These are phyloP conservation scores for Galeopterus variegatus DNA, from an alignment of 2,113 vertebrate genomes.

Conservation along the genomic window DNA sequence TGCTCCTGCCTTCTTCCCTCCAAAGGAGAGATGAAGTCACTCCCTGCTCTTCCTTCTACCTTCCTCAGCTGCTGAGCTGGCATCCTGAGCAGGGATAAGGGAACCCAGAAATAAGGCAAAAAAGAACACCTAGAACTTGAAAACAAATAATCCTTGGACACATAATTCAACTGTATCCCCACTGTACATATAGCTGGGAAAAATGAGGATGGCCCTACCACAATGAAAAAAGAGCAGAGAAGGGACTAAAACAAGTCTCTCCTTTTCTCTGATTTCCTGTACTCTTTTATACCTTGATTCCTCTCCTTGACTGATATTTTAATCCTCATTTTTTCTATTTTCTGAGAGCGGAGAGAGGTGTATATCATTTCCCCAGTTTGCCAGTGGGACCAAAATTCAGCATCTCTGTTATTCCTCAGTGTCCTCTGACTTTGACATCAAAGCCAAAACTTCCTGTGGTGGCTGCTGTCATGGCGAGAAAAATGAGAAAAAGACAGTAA, in stretches of 20 bases:
- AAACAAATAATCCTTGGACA: background rate
- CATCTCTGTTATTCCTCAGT: background rate
- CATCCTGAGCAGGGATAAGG: background rate
- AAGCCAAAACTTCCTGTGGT: conserved; percentile 44
- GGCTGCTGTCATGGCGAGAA: conserved; percentile 50
- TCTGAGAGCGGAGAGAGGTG: background rate
- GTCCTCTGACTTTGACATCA: conserved; percentile 47
- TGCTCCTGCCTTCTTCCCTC: background rate
- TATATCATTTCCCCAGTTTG: background rate
- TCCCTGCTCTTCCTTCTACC: background rate
- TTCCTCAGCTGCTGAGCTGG: background rate
- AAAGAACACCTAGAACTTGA: background rate
- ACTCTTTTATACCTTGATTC: background rate
- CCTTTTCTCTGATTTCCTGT: background rate
- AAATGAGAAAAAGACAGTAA: conserved; percentile 61
- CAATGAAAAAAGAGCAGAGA: background rate
- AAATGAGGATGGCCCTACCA: background rate
- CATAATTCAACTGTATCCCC: fast-evolving
- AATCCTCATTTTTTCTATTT: background rate
- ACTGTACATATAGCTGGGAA: fast-evolving
- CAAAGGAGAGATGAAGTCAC: background rate
- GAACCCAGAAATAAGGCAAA: background rate
- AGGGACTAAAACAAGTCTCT: background rate
- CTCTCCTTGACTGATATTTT: background rate
- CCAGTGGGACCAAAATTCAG: background rate